These are phyloP conservation scores for Miniopterus natalensis DNA, from an alignment of 2,113 vertebrate species.

Conservation along the genomic window DNA sequence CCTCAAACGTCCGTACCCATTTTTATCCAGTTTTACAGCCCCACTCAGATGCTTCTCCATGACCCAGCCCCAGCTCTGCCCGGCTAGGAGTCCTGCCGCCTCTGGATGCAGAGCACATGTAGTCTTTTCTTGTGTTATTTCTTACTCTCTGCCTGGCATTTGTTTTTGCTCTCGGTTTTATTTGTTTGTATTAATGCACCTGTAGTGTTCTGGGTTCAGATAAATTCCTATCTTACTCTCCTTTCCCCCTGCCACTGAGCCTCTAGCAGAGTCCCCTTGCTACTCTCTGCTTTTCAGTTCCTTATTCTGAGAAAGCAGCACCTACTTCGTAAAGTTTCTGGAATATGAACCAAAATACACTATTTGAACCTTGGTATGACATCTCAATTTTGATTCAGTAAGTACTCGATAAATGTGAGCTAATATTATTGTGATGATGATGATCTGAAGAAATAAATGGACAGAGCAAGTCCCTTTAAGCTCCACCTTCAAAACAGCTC, in stretches of 20 bases:
- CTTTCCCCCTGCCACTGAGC: not conserved
- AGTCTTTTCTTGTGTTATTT: not conserved
- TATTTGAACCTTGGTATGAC: not conserved
- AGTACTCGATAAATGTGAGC: not conserved
- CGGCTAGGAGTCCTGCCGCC: not conserved
- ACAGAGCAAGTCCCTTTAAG: not conserved
- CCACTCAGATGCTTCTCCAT: not conserved
- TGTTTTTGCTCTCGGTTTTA: not conserved
- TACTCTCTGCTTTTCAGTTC: not conserved
- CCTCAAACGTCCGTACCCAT: not conserved
- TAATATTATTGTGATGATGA: not conserved
- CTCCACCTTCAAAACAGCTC: not conserved
- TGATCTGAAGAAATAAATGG: not conserved
- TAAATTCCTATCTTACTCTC: not conserved
- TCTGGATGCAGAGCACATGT: rapidly evolving
- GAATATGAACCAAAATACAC: not conserved
- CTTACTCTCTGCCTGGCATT: not conserved
- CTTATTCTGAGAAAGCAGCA: not conserved
- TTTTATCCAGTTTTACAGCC: not conserved
- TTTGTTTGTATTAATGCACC: not conserved
- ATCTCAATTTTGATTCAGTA: not conserved
- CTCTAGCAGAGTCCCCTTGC: not conserved
- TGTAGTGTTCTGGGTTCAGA: not conserved
- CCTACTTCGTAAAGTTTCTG: not conserved
- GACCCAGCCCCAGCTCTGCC: not conserved